Percentiles rank a stretch among this genome's conserved stretches.
Conservation (phyloP, 2,113 vertebrate species). For the Haliaeetus leucogaster region DNA sequence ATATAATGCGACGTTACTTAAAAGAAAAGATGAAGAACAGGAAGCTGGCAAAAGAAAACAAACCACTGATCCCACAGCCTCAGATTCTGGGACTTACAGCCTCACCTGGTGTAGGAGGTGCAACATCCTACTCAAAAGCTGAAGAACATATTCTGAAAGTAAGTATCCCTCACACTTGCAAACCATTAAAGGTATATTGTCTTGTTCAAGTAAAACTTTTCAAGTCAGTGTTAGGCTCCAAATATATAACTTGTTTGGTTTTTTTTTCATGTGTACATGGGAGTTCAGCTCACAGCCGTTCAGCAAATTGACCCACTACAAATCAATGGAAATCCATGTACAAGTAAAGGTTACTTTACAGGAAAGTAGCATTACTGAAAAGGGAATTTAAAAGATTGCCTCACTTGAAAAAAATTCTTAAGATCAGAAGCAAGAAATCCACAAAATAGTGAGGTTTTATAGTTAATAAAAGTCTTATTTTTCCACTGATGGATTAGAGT, state of each 20-base stretch:
- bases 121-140: slow-evolving; percentile 78
- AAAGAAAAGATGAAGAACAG: slow-evolving; percentile 83
- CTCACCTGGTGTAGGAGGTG: slow-evolving; percentile 89
- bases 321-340: neutral
- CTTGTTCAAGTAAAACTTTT: neutral
- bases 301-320: neutral
- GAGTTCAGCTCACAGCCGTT: neutral
- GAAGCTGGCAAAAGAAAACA: slow-evolving; percentile 73
- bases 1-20: slow-evolving; percentile 92
- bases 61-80: slow-evolving; percentile 72
- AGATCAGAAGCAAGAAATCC: neutral
- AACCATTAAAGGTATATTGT: neutral
- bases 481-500: neutral
- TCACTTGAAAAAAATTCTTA: neutral
- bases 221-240: neutral
- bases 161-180: slow-evolving; percentile 38
- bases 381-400: neutral
- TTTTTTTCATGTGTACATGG: neutral
- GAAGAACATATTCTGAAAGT: slow-evolving; percentile 92
- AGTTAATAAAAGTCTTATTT: neutral
- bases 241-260: neutral
- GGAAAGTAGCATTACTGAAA: neutral
- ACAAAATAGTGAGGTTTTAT: neutral
- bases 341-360: neutral
- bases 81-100: slow-evolving; percentile 94